Conservation (phyloP, 2,888 invertebrate genomes). For the Anarsia innoxiella region DNA sequence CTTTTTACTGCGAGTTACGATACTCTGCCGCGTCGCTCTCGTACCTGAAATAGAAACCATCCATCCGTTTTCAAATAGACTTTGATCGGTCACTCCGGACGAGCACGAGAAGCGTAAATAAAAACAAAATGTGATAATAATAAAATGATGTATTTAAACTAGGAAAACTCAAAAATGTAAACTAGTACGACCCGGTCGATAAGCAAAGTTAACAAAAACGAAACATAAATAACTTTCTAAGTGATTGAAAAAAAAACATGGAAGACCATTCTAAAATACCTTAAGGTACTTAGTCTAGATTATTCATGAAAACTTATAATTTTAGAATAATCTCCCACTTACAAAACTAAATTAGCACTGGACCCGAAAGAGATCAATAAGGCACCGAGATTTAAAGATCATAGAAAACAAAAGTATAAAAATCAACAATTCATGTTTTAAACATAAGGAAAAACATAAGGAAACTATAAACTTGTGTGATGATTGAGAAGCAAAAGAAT, state of each 20-base stretch:
- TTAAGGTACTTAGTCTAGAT: background rate
- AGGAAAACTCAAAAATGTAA: slow-evolving; percentile 6
- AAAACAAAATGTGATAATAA: slow-evolving; percentile 14
- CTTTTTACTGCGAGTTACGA: slow-evolving; percentile 61
- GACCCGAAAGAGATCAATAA: slow-evolving; percentile 7
- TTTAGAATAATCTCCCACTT: slow-evolving; percentile 13
- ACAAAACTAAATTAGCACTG: slow-evolving; percentile 9
- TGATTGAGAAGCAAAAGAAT: slow-evolving; percentile 18
- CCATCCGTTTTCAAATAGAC: background rate
- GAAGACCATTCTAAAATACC: slow-evolving; percentile 13
- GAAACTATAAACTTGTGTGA: slow-evolving; percentile 14
- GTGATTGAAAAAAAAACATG: slow-evolving; percentile 7
- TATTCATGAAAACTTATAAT: background rate
- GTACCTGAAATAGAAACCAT: slow-evolving; percentile 54
- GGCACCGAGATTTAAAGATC: slow-evolving; percentile 10
- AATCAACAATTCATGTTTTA: slow-evolving; percentile 41
- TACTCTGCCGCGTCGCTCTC: slow-evolving; percentile 42
- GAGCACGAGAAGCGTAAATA: slow-evolving; percentile 13
- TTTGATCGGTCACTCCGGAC: background rate
- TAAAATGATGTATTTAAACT: slow-evolving; percentile 14
- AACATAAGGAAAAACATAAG: slow-evolving; percentile 9
- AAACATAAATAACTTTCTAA: slow-evolving; percentile 7
- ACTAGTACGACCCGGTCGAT: no score
- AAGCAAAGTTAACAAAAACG: slow-evolving; percentile 4
- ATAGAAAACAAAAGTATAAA: slow-evolving; percentile 30